These are phyloP conservation scores for Odobenus rosmarus DNA, from an alignment of 2,113 vertebrate species.

Conservation along the genomic window DNA sequence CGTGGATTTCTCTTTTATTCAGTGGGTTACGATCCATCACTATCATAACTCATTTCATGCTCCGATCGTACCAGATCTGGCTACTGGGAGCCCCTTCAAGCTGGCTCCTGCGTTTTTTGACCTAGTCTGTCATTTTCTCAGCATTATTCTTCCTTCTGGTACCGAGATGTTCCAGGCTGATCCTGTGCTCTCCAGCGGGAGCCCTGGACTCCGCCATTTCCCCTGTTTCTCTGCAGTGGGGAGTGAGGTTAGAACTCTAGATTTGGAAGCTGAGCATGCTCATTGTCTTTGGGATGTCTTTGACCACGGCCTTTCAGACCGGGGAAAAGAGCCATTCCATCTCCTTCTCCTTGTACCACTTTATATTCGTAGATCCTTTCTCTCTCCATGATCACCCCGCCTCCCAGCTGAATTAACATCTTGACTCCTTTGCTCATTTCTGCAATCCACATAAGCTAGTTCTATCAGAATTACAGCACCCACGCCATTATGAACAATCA, in stretches of 20 bases:
- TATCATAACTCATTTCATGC: not conserved
- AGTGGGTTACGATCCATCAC: not conserved
- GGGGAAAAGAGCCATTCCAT: accelerated
- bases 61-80: not conserved
- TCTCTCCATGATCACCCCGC: not conserved
- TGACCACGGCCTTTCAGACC: not conserved
- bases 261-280: not conserved
- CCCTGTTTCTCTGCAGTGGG: not conserved
- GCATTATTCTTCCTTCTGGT: not conserved
- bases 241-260: not conserved
- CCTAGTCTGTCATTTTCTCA: not conserved
- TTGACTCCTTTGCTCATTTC: not conserved
- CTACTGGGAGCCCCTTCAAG: not conserved
- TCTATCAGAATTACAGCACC: not conserved
- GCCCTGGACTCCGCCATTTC: not conserved
- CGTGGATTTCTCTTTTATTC: not conserved
- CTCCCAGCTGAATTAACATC: not conserved
- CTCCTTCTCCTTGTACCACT: not conserved
- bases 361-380: not conserved
- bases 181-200: not conserved
- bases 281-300: not conserved
- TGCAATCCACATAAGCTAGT: not conserved
- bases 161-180: too few species aligned
- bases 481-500: not conserved
- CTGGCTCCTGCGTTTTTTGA: not conserved